Percentiles rank a stretch among this genome's conserved stretches.
Evolutionary conservation across 92 coral and sea anemone genomes (phyloP).

Genomic region (Porites divaricata): DNA sequence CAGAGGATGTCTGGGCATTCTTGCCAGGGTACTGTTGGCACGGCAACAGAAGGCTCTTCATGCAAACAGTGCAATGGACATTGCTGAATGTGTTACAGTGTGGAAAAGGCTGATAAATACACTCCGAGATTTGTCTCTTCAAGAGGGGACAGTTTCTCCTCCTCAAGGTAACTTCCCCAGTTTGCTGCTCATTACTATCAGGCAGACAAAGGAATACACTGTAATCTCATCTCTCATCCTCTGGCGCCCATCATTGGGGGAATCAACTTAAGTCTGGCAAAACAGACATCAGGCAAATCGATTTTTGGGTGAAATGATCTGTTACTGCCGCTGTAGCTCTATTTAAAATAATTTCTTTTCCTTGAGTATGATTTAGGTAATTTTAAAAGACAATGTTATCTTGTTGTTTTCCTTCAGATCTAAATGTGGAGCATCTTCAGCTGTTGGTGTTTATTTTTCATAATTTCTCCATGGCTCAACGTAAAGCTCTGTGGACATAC

Average conservation of each 20-base stretch:
- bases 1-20: constrained; percentile 83
- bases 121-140: constrained; percentile 68
- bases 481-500: constrained; percentile 58
- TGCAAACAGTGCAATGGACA: constrained; percentile 68
- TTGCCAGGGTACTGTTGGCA: constrained; percentile 90
- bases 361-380: too few species aligned
- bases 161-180: constrained; percentile 24
- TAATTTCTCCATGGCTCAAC: constrained; percentile 79
- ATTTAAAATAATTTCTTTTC: too few species aligned
- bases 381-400: neutral
- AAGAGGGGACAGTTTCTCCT: neutral
- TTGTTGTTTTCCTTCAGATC: constrained; percentile 54
- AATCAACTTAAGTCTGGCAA: too few species aligned
- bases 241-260: too few species aligned
- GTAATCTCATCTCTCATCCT: too few species aligned
- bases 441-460: constrained; percentile 91
- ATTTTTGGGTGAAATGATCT: too few species aligned
- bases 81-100: constrained; percentile 76
- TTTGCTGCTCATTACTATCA: too few species aligned
- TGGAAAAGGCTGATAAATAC: constrained; percentile 87
- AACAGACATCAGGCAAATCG: too few species aligned
- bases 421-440: constrained; percentile 97
- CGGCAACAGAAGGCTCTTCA: constrained; percentile 78
- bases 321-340: too few species aligned
- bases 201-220: too few species aligned